Evolutionary conservation across 1,140 invertebrate genomes (phyloP).

Genomic region (Drosophila tristis): DNA sequence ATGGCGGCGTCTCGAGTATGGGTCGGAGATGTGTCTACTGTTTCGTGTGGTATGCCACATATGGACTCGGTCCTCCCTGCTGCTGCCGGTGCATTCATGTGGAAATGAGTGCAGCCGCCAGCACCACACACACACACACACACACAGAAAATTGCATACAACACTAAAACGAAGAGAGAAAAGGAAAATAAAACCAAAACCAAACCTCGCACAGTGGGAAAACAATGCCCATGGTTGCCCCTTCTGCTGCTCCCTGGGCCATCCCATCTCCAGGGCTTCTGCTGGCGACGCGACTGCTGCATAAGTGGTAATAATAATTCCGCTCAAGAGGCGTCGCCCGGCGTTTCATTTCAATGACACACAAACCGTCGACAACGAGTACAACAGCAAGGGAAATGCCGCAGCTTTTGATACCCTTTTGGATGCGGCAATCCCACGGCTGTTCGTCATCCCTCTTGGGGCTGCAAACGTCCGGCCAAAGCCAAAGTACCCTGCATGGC

Average conservation of each 20-base stretch:
- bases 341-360: conserved; percentile 83
- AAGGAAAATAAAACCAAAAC: conserved; percentile 57
- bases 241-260: background rate
- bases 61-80: conserved; percentile 18
- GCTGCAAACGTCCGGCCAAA: conserved; percentile 5
- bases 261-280: conserved; percentile 4
- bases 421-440: too few species aligned
- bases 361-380: conserved; percentile 48
- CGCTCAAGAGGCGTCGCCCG: conserved; percentile 79
- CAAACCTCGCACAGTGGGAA: conserved; percentile 62
- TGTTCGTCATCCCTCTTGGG: too few species aligned
- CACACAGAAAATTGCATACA: conserved; percentile 16
- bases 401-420: too few species aligned
- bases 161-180: conserved; percentile 17
- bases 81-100: conserved; percentile 69
- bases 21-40: conserved; percentile 29
- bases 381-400: too few species aligned
- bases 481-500: too few species aligned
- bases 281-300: conserved; percentile 57
- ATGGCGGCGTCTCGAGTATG: conserved; percentile 43
- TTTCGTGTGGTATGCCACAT: conserved; percentile 41
- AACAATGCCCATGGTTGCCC: conserved; percentile 64
- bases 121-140: conserved; percentile 51
- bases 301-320: conserved; percentile 83
- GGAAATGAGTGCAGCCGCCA: conserved; percentile 76